Evolutionary conservation across 2,797 vertebrate species (phyloP).

Genomic region (Valencia hispanica): DNA sequence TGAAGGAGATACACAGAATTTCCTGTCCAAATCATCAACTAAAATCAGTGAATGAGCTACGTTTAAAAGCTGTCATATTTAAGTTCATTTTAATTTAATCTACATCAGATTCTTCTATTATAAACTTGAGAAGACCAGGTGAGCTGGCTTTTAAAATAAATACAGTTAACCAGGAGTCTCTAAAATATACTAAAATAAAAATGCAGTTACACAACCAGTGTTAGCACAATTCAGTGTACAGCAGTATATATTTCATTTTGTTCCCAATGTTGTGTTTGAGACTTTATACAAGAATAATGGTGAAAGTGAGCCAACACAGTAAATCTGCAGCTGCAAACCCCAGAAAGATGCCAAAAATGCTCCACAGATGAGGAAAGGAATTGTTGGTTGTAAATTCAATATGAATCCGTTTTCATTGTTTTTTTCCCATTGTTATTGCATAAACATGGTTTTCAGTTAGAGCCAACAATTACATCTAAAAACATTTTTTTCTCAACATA

Average conservation of each 20-base stretch:
- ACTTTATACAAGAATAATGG: not conserved
- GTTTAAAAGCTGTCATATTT: not conserved
- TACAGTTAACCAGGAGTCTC: not conserved
- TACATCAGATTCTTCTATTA: not conserved
- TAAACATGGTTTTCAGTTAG: not conserved
- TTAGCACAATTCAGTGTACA: not conserved
- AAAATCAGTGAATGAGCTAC: not conserved
- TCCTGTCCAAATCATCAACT: not conserved
- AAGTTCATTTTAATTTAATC: not conserved
- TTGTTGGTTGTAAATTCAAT: not conserved
- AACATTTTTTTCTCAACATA: not conserved
- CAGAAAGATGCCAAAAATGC: not conserved
- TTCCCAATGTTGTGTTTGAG: not conserved
- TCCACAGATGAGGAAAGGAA: not conserved
- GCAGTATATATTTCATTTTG: not conserved
- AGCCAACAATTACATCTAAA: not conserved
- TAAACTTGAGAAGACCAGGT: not conserved
- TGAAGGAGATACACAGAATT: not conserved
- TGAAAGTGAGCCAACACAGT: not conserved
- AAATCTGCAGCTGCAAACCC: conserved; percentile 5
- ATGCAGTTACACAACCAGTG: not conserved
- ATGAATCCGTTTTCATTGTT: not conserved
- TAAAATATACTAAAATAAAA: not conserved
- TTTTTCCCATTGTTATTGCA: not conserved
- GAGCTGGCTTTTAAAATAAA: not conserved